Conservation (phyloP, 2,113 vertebrate species). For the Colaptes auratus region DNA sequence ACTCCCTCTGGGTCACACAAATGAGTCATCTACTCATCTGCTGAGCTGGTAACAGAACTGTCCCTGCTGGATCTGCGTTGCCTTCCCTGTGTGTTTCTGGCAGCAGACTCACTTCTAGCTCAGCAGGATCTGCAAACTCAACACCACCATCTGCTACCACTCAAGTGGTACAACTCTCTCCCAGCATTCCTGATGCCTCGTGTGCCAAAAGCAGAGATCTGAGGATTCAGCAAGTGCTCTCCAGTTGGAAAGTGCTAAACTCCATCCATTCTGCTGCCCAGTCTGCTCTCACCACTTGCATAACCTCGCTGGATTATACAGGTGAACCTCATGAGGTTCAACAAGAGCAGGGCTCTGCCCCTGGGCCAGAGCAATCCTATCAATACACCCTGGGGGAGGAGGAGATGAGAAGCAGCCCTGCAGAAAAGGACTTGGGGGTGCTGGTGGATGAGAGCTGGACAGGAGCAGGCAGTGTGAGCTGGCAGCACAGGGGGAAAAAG, state of each 20-base stretch:
- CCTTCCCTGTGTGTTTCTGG: slow-evolving; percentile 17
- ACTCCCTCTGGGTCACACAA: neutral
- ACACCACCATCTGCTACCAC: slow-evolving; percentile 61
- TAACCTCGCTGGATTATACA: neutral
- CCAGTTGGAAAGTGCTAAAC: neutral
- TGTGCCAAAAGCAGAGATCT: slow-evolving; percentile 29
- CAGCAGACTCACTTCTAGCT: slow-evolving; percentile 19
- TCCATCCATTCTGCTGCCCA: neutral
- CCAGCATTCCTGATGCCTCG: slow-evolving; percentile 39
- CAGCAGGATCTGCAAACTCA: slow-evolving; percentile 43
- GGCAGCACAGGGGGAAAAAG: too few species aligned
- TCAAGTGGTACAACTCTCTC: slow-evolving; percentile 56
- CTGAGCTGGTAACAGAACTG: slow-evolving; percentile 37
- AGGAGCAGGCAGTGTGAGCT: too few species aligned
- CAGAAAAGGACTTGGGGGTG: too few species aligned
- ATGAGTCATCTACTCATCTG: slow-evolving; percentile 64
- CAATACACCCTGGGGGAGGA: too few species aligned
- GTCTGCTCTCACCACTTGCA: neutral
- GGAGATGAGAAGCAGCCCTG: too few species aligned
- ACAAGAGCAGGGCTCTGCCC: too few species aligned
- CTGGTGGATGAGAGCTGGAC: too few species aligned
- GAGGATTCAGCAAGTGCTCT: slow-evolving; percentile 12
- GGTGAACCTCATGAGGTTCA: too few species aligned
- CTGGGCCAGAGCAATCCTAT: too few species aligned
- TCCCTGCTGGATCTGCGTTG: slow-evolving; percentile 43